These are phyloP conservation scores for Potamarius usumacintae DNA, from an alignment of 2,113 vertebrate species.

Conservation along the genomic window DNA sequence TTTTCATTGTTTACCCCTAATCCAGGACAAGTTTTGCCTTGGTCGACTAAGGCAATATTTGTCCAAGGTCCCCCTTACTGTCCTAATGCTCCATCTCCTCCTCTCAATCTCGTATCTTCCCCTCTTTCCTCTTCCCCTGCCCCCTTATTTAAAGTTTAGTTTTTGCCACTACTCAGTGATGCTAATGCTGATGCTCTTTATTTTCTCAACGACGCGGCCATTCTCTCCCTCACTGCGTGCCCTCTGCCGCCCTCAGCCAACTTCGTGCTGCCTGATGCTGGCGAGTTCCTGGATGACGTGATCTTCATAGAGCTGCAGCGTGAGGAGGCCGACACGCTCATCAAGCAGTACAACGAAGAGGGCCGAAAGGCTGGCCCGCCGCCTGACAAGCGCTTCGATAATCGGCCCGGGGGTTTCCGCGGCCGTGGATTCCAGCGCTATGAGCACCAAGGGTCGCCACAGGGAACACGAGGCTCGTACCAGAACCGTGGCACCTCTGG, in stretches of 20 bases:
- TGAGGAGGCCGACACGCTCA: constrained; percentile 81
- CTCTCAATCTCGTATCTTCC: constrained; percentile 42
- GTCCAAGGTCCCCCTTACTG: constrained; percentile 42
- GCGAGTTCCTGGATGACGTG: constrained; percentile 86
- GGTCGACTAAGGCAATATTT: constrained; percentile 53
- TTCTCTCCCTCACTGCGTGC: constrained; percentile 58
- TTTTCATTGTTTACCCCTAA: constrained; percentile 30
- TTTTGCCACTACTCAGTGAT: constrained; percentile 48
- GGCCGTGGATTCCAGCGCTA: constrained; percentile 82
- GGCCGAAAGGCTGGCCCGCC: constrained; percentile 85
- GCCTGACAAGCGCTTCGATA: constrained; percentile 87
- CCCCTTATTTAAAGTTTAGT: constrained; percentile 52
- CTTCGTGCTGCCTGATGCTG: constrained; percentile 81
- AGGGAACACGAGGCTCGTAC: constrained; percentile 71
- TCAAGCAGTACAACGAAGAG: constrained; percentile 89
- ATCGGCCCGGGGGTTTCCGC: constrained; percentile 75
- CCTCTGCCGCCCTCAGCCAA: constrained; percentile 76
- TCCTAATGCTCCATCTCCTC: constrained; percentile 35
- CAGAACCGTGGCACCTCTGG: constrained; percentile 74
- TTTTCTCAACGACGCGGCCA: constrained; percentile 45
- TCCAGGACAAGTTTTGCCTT: constrained; percentile 57
- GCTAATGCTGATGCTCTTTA: constrained; percentile 54
- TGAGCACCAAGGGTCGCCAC: constrained; percentile 78
- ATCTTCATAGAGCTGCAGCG: constrained; percentile 78
- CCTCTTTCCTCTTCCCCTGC: constrained; percentile 6